phyloP scores from a whole-genome alignment of 2,113 vertebrate genomes.

The Gobio gobio region DNA sequence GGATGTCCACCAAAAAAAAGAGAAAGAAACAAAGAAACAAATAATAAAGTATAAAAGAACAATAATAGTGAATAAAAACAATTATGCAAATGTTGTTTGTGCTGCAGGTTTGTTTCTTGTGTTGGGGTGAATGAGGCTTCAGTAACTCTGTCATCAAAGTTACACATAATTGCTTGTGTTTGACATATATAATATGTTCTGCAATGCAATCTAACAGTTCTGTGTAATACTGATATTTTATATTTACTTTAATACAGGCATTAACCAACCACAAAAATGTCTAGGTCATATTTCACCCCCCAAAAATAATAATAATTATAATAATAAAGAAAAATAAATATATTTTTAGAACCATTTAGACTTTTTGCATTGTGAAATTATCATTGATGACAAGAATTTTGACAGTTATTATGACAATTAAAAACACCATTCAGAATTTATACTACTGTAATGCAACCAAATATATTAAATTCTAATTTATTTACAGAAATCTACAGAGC shows the following conservation, averaged over 20 bases:
- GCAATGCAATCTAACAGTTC: not conserved
- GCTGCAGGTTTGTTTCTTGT: constrained; percentile 55
- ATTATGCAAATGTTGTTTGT: constrained; percentile 80
- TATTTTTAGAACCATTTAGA: not conserved
- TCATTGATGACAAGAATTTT: not conserved
- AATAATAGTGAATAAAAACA: constrained; percentile 80
- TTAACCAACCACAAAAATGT: not conserved
- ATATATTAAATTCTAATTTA: too few species aligned
- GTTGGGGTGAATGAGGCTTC: constrained; percentile 43
- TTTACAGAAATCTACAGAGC: too few species aligned
- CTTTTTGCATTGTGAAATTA: not conserved
- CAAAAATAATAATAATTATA: not conserved
- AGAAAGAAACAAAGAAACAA: constrained; percentile 64
- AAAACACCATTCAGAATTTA: too few species aligned
- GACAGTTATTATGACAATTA: too few species aligned
- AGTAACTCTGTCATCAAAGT: not conserved
- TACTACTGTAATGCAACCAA: too few species aligned
- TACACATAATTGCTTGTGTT: not conserved
- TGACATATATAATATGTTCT: not conserved
- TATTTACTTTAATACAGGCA: not conserved
- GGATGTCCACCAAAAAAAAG: constrained; percentile 76
- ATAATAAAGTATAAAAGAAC: constrained; percentile 67
- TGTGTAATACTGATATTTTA: not conserved
- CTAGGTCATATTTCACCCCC: too few species aligned
- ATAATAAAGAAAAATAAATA: not conserved